Percentiles rank a stretch among this genome's conserved stretches.
Evolutionary conservation across 2,113 vertebrate genomes (phyloP).

Genomic region (Rhadina sibilatrix): DNA sequence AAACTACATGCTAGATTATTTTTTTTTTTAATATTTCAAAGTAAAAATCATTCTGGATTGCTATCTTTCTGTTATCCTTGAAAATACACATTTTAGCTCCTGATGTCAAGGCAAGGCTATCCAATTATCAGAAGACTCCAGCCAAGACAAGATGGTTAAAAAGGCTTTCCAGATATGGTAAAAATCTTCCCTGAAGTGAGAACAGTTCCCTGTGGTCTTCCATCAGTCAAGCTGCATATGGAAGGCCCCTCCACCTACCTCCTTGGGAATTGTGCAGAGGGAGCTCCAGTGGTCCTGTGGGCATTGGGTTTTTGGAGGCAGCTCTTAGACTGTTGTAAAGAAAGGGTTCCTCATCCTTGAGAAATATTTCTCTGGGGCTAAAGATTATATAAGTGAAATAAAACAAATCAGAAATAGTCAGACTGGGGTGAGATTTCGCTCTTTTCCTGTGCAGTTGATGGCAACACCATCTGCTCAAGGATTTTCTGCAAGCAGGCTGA

Average conservation of each 20-base stretch:
- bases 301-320: not conserved
- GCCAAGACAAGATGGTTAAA: not conserved
- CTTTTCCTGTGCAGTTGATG: not conserved
- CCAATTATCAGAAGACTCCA: not conserved
- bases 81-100: not conserved
- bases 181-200: not conserved
- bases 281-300: not conserved
- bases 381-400: not conserved
- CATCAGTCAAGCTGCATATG: not conserved
- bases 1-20: not conserved
- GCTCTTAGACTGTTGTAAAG: not conserved
- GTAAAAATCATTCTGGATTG: not conserved
- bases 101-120: not conserved
- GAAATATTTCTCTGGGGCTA: not conserved
- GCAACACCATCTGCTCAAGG: conserved; percentile 37
- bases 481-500: conserved; percentile 31
- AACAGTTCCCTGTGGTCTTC: not conserved
- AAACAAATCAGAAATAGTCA: conserved; percentile 15
- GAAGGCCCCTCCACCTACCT: not conserved
- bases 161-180: not conserved
- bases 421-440: not conserved
- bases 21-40: not conserved
- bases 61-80: not conserved
- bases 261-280: not conserved
- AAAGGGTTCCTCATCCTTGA: not conserved